Evolutionary conservation across 2,888 invertebrate genomes (phyloP).

Genomic region (Formica aserva): DNA sequence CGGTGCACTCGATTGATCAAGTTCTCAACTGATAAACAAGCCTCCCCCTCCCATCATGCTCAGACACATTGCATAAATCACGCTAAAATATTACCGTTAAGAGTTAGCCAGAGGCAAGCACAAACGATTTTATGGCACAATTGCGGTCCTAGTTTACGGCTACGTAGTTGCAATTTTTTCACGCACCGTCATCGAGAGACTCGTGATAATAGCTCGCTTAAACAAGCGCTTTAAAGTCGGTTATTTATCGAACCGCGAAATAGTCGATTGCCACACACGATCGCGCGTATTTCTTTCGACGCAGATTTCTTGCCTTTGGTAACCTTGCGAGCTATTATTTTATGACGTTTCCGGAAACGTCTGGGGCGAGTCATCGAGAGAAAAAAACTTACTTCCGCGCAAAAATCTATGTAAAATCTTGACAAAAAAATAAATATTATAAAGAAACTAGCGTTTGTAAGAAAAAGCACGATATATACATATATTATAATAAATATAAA

Average conservation of each 20-base stretch:
- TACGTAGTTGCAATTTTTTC: not conserved
- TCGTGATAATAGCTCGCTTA: constrained; percentile 15
- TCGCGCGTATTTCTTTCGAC: not conserved
- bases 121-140: constrained; percentile 13
- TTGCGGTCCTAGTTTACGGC: constrained; percentile 6
- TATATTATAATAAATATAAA: not conserved
- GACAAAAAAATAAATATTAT: not conserved
- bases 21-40: not conserved
- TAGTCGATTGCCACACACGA: not conserved
- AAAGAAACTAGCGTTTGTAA: not conserved
- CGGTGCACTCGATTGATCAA: not conserved
- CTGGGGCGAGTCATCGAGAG: not conserved
- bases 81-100: constrained; percentile 9
- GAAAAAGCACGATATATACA: not conserved
- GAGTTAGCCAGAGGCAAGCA: not conserved
- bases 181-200: not conserved
- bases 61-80: constrained; percentile 13
- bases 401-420: not conserved
- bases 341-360: constrained; percentile 8
- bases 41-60: not conserved
- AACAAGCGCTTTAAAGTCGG: not conserved
- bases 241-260: not conserved
- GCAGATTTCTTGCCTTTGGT: not conserved
- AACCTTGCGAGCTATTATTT: not conserved
- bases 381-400: not conserved